phyloP scores from a whole-genome alignment of 2,113 vertebrate genomes.

The Chrysemys picta region DNA sequence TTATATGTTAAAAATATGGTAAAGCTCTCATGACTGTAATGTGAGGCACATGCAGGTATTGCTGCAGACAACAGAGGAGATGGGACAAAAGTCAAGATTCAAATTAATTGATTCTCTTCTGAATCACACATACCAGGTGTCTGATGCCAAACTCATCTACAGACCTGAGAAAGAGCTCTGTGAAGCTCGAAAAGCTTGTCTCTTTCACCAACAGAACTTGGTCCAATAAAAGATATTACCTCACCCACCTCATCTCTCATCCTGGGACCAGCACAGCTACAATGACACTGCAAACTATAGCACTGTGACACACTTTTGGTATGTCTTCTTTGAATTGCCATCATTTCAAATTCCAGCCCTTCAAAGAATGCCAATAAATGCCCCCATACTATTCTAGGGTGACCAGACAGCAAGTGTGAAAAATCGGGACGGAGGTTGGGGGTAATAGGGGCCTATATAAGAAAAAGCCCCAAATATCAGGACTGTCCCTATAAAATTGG shows the following conservation, averaged over 20 bases:
- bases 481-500: too few species aligned
- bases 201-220: not conserved
- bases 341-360: not conserved
- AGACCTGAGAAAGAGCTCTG: not conserved
- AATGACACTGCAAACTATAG: not conserved
- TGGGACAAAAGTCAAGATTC: not conserved
- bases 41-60: not conserved
- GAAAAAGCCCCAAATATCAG: too few species aligned
- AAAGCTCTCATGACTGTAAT: not conserved
- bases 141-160: fast-evolving
- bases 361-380: fast-evolving
- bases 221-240: not conserved
- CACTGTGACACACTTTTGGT: not conserved
- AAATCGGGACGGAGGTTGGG: too few species aligned
- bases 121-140: not conserved
- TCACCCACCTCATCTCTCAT: not conserved
- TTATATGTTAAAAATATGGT: not conserved
- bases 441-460: too few species aligned
- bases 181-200: not conserved
- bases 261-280: not conserved
- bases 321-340: not conserved
- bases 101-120: not conserved
- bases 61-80: not conserved
- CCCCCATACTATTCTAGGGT: too few species aligned
- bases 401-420: too few species aligned